These are phyloP conservation scores for Drosophila elegans DNA, from an alignment of 1,140 invertebrate genomes.

Conservation along the genomic window DNA sequence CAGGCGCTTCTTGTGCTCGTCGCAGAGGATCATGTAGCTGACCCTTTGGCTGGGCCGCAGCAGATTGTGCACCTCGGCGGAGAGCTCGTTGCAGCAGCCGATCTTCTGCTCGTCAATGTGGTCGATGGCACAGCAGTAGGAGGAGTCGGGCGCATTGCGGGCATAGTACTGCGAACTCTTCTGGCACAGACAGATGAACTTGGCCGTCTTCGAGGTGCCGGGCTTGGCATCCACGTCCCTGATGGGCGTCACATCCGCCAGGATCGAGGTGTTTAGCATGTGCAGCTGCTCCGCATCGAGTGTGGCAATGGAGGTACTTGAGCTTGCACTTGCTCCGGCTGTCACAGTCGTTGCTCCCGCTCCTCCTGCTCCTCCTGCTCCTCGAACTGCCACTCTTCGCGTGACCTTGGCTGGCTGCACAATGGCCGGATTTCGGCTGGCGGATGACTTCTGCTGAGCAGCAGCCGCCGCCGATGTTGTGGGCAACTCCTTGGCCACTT, in stretches of 20 bases:
- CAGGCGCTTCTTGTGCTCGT: constrained; percentile 91
- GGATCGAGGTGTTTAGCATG: constrained; percentile 41
- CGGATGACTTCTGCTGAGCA: constrained; percentile 1
- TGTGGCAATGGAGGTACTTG: constrained; percentile 10
- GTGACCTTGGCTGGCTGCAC: constrained; percentile 31
- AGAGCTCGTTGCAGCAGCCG: constrained; percentile 90
- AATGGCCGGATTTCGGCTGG: not conserved
- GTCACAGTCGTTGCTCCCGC: not conserved
- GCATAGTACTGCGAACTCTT: constrained; percentile 80
- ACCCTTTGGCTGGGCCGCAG: constrained; percentile 91
- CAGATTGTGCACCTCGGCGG: constrained; percentile 86
- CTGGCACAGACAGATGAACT: constrained; percentile 80
- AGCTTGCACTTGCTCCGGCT: constrained; percentile 1
- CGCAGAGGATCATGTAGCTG: constrained; percentile 94
- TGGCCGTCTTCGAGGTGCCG: constrained; percentile 47
- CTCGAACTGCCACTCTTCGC: constrained; percentile 27
- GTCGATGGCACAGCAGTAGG: constrained; percentile 89
- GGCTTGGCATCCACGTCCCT: constrained; percentile 43
- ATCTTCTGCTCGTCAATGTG: constrained; percentile 91
- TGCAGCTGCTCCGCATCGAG: constrained; percentile 41
- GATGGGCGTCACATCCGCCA: constrained; percentile 23
- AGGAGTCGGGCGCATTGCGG: constrained; percentile 66
- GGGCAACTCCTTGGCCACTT: constrained; percentile 40
- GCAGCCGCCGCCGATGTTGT: constrained; percentile 17
- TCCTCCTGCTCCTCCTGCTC: not conserved